phyloP scores from a whole-genome alignment of 2,797 vertebrate species.

The Dicrostonyx torquatus region DNA sequence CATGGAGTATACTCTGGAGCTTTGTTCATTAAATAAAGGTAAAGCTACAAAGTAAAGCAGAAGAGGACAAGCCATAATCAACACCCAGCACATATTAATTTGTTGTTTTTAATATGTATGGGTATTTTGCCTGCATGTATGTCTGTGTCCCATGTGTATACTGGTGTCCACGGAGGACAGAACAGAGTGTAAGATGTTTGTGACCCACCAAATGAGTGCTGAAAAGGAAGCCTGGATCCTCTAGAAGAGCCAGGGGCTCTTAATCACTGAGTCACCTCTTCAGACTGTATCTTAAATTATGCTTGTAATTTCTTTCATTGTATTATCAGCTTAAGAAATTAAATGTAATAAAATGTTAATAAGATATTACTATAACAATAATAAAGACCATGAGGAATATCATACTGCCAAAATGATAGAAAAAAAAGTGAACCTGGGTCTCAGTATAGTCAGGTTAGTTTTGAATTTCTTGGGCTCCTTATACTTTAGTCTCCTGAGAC shows the following conservation, averaged over 20 bases:
- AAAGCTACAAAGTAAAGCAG: not conserved
- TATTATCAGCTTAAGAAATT: not conserved
- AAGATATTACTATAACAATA: not conserved
- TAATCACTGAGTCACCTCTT: not conserved
- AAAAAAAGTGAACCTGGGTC: not conserved
- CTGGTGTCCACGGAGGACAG: no score
- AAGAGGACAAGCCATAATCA: not conserved
- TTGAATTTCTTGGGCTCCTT: not conserved
- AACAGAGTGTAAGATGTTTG: not conserved
- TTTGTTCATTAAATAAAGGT: not conserved
- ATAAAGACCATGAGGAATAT: not conserved
- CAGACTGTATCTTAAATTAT: not conserved
- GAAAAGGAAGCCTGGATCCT: not conserved
- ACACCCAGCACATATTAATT: not conserved
- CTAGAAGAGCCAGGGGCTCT: not conserved
- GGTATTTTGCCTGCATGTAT: no score
- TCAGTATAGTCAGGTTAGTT: not conserved
- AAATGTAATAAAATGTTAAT: not conserved
- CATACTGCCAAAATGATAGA: not conserved
- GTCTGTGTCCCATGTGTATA: no score
- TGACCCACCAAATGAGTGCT: not conserved
- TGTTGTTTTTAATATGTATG: not conserved
- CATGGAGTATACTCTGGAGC: not conserved
- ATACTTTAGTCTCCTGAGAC: not conserved
- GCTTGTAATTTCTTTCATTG: conserved; percentile 9